Conservation (phyloP, 2,888 invertebrate genomes). For the Xanthia icteritia region DNA sequence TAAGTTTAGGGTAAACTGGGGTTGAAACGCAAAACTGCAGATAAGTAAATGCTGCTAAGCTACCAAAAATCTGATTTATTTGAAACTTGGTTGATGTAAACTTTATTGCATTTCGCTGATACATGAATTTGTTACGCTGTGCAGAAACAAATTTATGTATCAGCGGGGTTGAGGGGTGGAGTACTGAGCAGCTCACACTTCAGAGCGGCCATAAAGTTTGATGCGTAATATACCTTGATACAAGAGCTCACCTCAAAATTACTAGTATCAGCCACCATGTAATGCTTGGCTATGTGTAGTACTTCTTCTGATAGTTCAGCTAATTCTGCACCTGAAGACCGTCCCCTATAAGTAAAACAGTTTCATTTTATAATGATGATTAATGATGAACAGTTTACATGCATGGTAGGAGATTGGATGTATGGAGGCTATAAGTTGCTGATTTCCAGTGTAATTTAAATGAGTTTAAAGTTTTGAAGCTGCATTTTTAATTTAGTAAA, state of each 20-base stretch:
- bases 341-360: conserved; percentile 52
- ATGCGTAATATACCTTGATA: background rate
- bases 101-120: no score
- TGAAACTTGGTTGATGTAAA: background rate
- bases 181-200: no score
- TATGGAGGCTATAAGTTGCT: background rate
- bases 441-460: background rate
- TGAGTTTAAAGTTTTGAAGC: background rate
- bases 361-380: background rate
- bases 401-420: background rate
- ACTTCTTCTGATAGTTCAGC: conserved; percentile 84
- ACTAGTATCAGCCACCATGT: conserved; percentile 78
- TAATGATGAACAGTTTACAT: background rate
- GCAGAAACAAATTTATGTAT: no score
- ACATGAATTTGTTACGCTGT: no score
- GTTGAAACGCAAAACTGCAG: background rate
- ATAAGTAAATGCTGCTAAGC: background rate
- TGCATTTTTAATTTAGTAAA: background rate
- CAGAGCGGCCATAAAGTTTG: no score
- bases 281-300: conserved; percentile 79
- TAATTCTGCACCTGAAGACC: conserved; percentile 78
- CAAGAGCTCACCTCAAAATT: conserved; percentile 80
- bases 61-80: background rate
- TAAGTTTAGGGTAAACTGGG: no score
- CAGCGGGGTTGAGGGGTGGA: no score